phyloP scores from a whole-genome alignment of 2,888 invertebrate species.

The Polymixis lichenea region DNA sequence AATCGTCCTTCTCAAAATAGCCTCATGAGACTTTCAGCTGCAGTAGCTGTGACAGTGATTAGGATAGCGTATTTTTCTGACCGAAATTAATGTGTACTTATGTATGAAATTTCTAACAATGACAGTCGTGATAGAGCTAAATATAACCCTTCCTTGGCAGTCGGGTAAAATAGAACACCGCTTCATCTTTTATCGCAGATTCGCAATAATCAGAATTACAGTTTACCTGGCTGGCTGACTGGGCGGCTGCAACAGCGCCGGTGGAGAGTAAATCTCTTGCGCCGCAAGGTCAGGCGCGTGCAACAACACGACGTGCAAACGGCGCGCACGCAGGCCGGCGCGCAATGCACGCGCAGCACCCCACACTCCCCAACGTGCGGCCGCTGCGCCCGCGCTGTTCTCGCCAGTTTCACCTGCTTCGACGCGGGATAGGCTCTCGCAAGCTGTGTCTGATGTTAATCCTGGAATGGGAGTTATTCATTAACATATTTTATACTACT shows the following conservation, averaged over 20 bases:
- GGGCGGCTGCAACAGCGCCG: constrained; percentile 84
- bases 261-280: constrained; percentile 92
- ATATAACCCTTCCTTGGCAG: no score
- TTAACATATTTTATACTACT: not conserved
- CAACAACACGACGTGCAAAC: constrained; percentile 94
- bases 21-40: no score
- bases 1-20: not conserved
- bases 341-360: constrained; percentile 94
- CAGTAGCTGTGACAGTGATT: no score
- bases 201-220: no score
- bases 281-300: constrained; percentile 93
- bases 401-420: constrained; percentile 78
- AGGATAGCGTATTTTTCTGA: no score
- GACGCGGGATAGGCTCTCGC: constrained; percentile 80
- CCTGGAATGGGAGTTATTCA: constrained; percentile 72
- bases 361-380: constrained; percentile 94
- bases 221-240: constrained; percentile 86
- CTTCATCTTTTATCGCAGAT: no score
- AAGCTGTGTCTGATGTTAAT: constrained; percentile 87
- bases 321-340: constrained; percentile 92
- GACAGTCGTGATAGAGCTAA: no score
- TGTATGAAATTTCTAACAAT: no score
- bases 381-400: constrained; percentile 85
- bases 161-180: no score
- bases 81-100: no score